A percentile compares a stretch with the other conserved stretches of the same genome.
phyloP scores from a whole-genome alignment of 2,797 vertebrate genomes.

The Sebastes minor region DNA sequence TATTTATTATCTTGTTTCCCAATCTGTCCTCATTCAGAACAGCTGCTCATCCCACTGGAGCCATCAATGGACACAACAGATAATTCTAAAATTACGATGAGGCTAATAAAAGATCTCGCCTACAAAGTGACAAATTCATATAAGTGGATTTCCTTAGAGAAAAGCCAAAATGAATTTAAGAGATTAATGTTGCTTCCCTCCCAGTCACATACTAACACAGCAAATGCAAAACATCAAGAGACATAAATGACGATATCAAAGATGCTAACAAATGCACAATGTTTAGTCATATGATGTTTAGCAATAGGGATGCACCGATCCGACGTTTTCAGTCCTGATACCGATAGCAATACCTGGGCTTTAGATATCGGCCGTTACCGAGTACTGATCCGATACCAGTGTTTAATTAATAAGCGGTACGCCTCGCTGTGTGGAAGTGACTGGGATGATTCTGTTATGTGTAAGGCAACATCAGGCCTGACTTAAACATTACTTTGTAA shows the following conservation, averaged over 20 bases:
- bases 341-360: no score
- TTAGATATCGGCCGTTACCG: no score
- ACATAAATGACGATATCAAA: background rate
- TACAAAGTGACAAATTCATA: background rate
- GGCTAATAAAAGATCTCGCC: conserved; percentile 30
- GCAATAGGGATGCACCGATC: no score
- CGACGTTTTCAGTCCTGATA: no score
- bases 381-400: no score
- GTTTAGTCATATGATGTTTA: background rate
- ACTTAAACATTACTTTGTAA: no score
- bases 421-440: no score
- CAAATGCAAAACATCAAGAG: conserved; percentile 20
- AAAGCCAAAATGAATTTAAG: background rate
- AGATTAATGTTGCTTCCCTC: background rate
- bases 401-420: no score
- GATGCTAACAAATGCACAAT: background rate
- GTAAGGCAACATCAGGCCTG: no score
- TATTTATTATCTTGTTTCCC: conserved; percentile 33
- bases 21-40: conserved; percentile 32
- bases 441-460: no score
- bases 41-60: conserved; percentile 33
- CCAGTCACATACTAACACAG: background rate
- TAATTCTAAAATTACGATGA: conserved; percentile 17
- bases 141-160: conserved; percentile 2
- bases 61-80: conserved; percentile 22